Evolutionary conservation across 2,888 invertebrate genomes (phyloP).

Genomic region (Oligia strigilis): DNA sequence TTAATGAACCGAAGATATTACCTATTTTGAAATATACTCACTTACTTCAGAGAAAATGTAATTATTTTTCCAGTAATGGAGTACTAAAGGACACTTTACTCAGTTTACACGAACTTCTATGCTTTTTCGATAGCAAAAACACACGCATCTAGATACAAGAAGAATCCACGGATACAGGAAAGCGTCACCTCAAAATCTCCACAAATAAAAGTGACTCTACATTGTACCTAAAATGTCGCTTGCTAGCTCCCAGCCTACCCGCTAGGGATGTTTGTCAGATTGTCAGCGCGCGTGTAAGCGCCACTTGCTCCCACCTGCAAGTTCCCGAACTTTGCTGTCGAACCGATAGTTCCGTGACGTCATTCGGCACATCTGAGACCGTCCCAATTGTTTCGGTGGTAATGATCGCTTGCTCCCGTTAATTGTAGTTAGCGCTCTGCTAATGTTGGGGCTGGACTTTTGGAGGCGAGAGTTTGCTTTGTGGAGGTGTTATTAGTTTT

Average conservation of each 20-base stretch:
- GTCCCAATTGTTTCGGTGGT: constrained; percentile 59
- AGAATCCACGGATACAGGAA: background rate
- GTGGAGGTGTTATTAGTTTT: constrained; percentile 2
- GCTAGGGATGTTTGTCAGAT: constrained; percentile 75
- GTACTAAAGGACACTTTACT: background rate
- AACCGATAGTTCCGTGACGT: constrained; percentile 56
- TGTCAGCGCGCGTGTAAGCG: constrained; percentile 70
- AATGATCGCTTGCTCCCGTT: constrained; percentile 56
- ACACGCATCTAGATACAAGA: background rate
- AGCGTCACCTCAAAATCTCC: background rate
- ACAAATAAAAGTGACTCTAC: background rate
- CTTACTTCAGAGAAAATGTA: background rate
- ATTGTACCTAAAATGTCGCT: background rate
- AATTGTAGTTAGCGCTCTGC: constrained; percentile 56
- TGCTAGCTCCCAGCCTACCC: constrained; percentile 62
- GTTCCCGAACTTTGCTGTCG: constrained; percentile 55
- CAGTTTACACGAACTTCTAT: background rate
- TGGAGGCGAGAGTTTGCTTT: constrained; percentile 7
- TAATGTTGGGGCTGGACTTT: constrained; percentile 37
- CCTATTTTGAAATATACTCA: background rate
- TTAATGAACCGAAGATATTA: background rate
- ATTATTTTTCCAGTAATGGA: rapidly evolving
- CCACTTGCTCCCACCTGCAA: constrained; percentile 66
- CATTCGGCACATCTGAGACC: constrained; percentile 63
- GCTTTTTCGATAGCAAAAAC: background rate